Evolutionary conservation across 2,797 vertebrate genomes (phyloP).

Genomic region (Simalia tracyae): DNA sequence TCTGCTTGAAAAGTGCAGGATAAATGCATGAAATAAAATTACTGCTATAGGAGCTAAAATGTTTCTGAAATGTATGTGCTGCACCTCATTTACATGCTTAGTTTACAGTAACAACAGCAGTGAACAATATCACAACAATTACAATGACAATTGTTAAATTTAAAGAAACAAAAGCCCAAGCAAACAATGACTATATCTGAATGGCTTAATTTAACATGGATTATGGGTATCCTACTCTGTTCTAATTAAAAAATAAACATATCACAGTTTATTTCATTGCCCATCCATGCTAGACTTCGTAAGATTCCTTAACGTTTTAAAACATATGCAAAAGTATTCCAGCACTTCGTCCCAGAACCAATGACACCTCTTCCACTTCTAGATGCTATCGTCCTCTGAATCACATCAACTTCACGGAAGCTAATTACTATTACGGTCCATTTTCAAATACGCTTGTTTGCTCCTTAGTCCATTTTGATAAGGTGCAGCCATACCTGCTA

Average conservation of each 20-base stretch:
- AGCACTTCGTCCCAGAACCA: neutral
- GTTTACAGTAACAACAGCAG: neutral
- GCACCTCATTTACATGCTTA: neutral
- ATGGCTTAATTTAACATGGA: neutral
- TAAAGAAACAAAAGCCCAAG: neutral
- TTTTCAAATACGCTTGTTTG: slow-evolving; percentile 11
- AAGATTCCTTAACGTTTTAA: neutral
- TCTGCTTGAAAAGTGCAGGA: neutral
- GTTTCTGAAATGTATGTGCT: neutral
- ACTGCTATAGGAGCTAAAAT: neutral
- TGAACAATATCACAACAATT: neutral
- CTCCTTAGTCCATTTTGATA: neutral
- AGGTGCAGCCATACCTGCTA: slow-evolving; percentile 78
- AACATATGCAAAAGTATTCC: too few relatives aligned
- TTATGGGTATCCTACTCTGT: neutral
- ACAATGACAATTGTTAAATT: neutral
- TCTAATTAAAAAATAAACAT: neutral
- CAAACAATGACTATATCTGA: neutral
- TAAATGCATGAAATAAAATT: neutral
- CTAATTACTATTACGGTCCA: neutral
- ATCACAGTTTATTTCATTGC: neutral
- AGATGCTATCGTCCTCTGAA: neutral
- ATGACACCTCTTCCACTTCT: neutral
- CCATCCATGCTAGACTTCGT: neutral
- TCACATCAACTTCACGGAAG: neutral